phyloP scores from a whole-genome alignment of 2,888 invertebrate genomes.

The Spisula solida region DNA sequence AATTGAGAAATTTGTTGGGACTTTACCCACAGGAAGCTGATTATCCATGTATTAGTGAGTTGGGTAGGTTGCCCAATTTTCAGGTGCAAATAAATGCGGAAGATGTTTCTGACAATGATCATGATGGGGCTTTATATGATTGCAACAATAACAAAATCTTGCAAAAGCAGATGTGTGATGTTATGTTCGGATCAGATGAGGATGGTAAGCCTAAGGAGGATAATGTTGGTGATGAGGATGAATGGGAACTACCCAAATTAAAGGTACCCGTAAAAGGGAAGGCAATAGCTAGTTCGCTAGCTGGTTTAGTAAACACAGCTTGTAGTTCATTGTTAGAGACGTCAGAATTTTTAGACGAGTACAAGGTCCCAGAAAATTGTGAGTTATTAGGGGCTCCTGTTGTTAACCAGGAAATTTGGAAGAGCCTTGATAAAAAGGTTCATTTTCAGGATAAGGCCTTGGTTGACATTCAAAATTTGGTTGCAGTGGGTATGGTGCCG shows the following conservation, averaged over 20 bases:
- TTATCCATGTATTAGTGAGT: not conserved
- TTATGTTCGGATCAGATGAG: not conserved
- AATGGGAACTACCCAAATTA: not conserved
- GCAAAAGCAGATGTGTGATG: not conserved
- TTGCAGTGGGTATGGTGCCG: not conserved
- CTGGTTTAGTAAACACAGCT: slow-evolving; percentile 38
- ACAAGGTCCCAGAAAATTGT: slow-evolving; percentile 34
- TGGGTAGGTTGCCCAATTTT: not conserved
- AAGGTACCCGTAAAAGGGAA: not conserved
- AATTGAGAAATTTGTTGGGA: too few relatives aligned
- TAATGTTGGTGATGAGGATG: not conserved
- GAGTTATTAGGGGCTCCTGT: slow-evolving; percentile 24
- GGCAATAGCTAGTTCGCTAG: not conserved
- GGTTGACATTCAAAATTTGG: too few relatives aligned
- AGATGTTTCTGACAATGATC: not conserved
- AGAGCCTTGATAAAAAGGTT: slow-evolving; percentile 28
- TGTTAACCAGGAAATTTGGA: slow-evolving; percentile 46
- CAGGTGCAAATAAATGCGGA: not conserved
- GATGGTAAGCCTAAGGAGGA: too few relatives aligned
- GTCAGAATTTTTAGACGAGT: too few relatives aligned
- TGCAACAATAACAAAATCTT: not conserved
- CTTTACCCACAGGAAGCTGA: too few relatives aligned
- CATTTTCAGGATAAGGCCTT: too few relatives aligned
- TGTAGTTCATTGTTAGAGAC: not conserved
- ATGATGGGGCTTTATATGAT: not conserved